Evolutionary conservation across 2,113 vertebrate species (phyloP).

Genomic region (Limnothrissa miodon): DNA sequence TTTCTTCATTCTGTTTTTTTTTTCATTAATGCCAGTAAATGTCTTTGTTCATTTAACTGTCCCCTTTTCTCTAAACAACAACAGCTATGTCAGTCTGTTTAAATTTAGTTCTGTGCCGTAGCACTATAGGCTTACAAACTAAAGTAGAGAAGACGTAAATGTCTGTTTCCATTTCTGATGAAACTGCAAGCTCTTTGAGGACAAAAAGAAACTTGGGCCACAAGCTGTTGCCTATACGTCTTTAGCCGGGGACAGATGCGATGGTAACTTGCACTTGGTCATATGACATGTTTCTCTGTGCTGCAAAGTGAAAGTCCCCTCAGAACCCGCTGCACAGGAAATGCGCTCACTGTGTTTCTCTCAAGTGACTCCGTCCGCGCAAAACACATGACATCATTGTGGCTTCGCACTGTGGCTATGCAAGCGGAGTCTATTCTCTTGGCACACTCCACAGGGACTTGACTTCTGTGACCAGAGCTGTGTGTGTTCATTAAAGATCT

Average conservation of each 20-base stretch:
- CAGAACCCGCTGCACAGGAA: conserved; percentile 53
- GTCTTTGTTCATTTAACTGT: too few species aligned
- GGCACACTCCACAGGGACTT: neutral
- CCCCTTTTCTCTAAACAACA: too few species aligned
- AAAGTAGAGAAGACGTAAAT: too few species aligned
- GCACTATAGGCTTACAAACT: too few species aligned
- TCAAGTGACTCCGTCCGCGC: conserved; percentile 33
- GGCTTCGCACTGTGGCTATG: conserved; percentile 26
- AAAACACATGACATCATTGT: conserved; percentile 46
- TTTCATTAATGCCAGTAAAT: too few species aligned
- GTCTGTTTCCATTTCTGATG: neutral
- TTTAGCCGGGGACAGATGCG: neutral
- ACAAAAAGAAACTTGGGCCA: neutral
- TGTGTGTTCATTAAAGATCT: neutral
- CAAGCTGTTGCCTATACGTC: neutral
- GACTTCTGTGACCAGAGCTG: neutral
- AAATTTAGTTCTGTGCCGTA: too few species aligned
- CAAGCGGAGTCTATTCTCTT: neutral
- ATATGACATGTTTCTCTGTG: neutral
- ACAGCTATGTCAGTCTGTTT: too few species aligned
- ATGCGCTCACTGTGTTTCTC: conserved; percentile 53
- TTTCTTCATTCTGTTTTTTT: too few species aligned
- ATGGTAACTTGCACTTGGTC: neutral
- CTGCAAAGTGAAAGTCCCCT: conserved; percentile 38
- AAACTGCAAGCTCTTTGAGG: neutral